Conservation (phyloP, 2,888 invertebrate species). For the Aproaerema taeniolella region DNA sequence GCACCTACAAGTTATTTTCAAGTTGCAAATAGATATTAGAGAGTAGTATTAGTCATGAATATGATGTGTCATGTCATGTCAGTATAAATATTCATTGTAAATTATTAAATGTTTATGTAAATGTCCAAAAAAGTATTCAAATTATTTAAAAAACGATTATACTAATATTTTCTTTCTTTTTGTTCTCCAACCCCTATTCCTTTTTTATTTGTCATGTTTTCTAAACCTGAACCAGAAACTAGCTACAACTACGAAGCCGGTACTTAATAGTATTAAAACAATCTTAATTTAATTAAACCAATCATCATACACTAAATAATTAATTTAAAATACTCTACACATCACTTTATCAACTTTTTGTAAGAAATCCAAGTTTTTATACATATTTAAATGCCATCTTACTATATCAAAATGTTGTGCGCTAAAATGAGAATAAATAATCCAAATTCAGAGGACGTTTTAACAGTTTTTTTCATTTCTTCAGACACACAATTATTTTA, state of each 20-base stretch:
- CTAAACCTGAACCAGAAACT: neutral
- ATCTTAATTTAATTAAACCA: too few relatives aligned
- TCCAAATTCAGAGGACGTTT: too few relatives aligned
- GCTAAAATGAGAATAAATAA: too few relatives aligned
- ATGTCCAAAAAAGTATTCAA: constrained; percentile 78
- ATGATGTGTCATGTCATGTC: constrained; percentile 75
- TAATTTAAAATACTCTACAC: too few relatives aligned
- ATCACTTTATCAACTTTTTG: too few relatives aligned
- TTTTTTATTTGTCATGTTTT: constrained; percentile 25
- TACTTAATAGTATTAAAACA: neutral
- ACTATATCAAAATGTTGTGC: too few relatives aligned
- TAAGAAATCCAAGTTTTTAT: too few relatives aligned
- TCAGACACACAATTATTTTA: too few relatives aligned
- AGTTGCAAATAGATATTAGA: constrained; percentile 72
- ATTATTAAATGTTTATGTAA: constrained; percentile 79
- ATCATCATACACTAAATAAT: too few relatives aligned
- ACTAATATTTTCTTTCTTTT: constrained; percentile 67
- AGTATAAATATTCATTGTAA: constrained; percentile 77
- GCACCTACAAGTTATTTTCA: constrained; percentile 69
- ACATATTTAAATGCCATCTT: too few relatives aligned
- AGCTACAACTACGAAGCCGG: neutral
- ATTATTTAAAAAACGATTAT: constrained; percentile 75
- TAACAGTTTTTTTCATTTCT: too few relatives aligned
- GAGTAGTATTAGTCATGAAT: constrained; percentile 69
- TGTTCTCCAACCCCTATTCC: constrained; percentile 50